phyloP scores from a whole-genome alignment of 2,797 vertebrate species.

The Crocidura indochinensis region DNA sequence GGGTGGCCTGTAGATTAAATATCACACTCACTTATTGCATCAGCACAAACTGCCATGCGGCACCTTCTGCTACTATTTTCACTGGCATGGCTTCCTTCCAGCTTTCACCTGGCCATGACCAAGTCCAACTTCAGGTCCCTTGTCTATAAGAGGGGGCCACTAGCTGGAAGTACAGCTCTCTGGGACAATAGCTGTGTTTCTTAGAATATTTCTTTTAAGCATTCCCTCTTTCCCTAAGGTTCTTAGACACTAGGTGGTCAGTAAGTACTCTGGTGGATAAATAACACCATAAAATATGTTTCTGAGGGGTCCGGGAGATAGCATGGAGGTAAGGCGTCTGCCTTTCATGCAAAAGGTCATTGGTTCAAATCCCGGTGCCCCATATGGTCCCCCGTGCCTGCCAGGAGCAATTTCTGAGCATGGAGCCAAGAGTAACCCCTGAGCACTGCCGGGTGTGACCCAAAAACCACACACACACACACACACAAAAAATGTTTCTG shows the following conservation, averaged over 20 bases:
- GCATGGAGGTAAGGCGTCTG: too few relatives aligned
- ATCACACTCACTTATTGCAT: not conserved
- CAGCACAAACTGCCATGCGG: too few relatives aligned
- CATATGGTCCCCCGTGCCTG: too few relatives aligned
- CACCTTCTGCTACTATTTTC: not conserved
- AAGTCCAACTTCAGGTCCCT: not conserved
- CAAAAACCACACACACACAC: too few relatives aligned
- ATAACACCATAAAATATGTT: not conserved
- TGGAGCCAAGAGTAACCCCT: too few relatives aligned
- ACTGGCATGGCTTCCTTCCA: rapidly evolving
- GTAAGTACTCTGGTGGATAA: conserved; percentile 32
- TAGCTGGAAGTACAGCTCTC: not conserved
- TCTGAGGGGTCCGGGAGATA: too few relatives aligned
- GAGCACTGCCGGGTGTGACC: too few relatives aligned
- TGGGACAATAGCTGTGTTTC: not conserved
- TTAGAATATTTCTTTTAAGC: not conserved
- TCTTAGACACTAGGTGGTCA: not conserved
- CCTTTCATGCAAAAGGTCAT: too few relatives aligned
- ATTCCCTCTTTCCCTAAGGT: not conserved
- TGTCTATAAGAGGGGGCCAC: not conserved
- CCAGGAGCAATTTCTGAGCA: too few relatives aligned
- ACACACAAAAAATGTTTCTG: too few relatives aligned
- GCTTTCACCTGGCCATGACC: not conserved
- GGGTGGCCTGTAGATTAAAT: conserved; percentile 94
- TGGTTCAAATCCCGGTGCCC: too few relatives aligned